A percentile compares a stretch with the other conserved stretches of the same genome.
Evolutionary conservation across 1,140 invertebrate genomes (phyloP).

Genomic region (Drosophila auraria): DNA sequence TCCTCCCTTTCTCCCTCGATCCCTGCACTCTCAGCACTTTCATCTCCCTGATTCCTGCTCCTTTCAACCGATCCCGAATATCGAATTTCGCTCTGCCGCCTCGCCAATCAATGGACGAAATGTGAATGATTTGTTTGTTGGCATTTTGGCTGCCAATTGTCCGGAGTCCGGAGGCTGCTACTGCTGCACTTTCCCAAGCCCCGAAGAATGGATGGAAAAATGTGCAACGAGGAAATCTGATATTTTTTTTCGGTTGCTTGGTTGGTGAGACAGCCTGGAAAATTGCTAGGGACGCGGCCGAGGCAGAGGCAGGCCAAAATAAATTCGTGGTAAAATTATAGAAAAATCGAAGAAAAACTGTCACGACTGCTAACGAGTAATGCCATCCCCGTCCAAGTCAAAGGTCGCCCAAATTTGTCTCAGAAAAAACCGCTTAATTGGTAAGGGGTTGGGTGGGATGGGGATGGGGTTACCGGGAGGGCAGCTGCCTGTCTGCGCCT

Average conservation of each 20-base stretch:
- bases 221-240: slow-evolving; percentile 76
- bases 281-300: slow-evolving; percentile 36
- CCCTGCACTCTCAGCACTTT: slow-evolving; percentile 17
- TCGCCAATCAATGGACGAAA: slow-evolving; percentile 75
- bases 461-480: slow-evolving; percentile 18
- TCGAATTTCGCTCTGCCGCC: slow-evolving; percentile 72
- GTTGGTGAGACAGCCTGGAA: slow-evolving; percentile 47
- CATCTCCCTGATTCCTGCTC: slow-evolving; percentile 8
- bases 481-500: slow-evolving; percentile 73
- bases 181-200: slow-evolving; percentile 73
- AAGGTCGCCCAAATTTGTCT: slow-evolving; percentile 81
- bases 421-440: slow-evolving; percentile 74
- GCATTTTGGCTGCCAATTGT: slow-evolving; percentile 81
- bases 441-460: slow-evolving; percentile 18
- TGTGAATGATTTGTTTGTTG: slow-evolving; percentile 80
- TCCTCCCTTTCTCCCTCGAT: not conserved
- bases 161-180: slow-evolving; percentile 42
- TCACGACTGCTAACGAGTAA: slow-evolving; percentile 78
- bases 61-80: slow-evolving; percentile 40
- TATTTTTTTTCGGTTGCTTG: slow-evolving; percentile 55
- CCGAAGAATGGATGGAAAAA: slow-evolving; percentile 57
- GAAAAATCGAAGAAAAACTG: slow-evolving; percentile 68
- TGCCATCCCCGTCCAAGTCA: slow-evolving; percentile 62
- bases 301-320: slow-evolving; percentile 28
- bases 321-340: slow-evolving; percentile 80